Evolutionary conservation across 2,888 invertebrate species (phyloP), one percentile per base, ranked within the genome.

Genomic region (Ophion slaviceki): DNA sequence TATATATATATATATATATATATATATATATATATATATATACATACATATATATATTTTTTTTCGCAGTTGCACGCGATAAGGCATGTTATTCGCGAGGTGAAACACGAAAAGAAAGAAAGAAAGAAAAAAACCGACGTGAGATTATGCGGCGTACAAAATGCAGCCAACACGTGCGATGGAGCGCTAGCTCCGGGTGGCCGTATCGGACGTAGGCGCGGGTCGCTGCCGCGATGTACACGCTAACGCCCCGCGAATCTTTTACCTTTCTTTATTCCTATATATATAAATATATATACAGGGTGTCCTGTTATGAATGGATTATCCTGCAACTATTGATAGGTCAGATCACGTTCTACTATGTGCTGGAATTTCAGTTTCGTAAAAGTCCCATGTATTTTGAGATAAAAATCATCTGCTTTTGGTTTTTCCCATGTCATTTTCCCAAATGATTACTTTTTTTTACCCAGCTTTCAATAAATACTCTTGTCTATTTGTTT

Each of bases 101-200:
- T 61, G 6, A 61, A 76, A 59, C n/a, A n/a, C 66, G 40, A 62
- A 64, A n/a, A 70, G 17, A 47, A 14, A 59, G 40, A 53, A 66
- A 72, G 68, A 78, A 80, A 62, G 62, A 17, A 59, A 20, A 74
- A 66, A 40, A 20, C 28, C n/a, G 32, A 76, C 70, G 36, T 28
- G 64, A 17, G 61, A 74, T 64, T 7, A 28, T 71, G 14, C 64
- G 78, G 71, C 59, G 45, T 74, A 75, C 75, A 57, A 59, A 82
- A 79, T 79, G 11, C 10, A 71, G 40, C 47, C 53, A 68, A 76
- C 66, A 79, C 82, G 85, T 71, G 84, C 77, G 85, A 82, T 66
- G 53, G 62, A 80, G 72, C 64, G 57, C 47, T 28, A 72, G 72
- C 64, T 36, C 70, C 85, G 82, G 85, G 85, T 82, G 85, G 82